Conservation (phyloP, 2,797 vertebrate species). For the Ammospiza maritima region DNA sequence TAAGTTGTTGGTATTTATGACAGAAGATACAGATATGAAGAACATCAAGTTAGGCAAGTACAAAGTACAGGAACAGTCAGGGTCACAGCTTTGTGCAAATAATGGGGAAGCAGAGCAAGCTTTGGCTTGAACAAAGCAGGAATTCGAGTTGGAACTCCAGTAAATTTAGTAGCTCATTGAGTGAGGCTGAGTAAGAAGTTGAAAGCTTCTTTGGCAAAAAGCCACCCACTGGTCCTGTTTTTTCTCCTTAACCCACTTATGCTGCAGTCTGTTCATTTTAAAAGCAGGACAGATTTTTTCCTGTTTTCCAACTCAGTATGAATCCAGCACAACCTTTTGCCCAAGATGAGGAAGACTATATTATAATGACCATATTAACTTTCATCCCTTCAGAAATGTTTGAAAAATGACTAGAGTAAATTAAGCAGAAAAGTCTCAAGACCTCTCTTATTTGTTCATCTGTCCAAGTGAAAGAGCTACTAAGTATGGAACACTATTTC, state of each 20-base stretch:
- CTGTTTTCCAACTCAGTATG: not conserved
- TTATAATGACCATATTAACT: not conserved
- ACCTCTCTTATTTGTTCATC: not conserved
- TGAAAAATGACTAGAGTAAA: not conserved
- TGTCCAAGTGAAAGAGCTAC: not conserved
- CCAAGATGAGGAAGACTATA: not conserved
- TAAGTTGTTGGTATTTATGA: not conserved
- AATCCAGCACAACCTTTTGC: not conserved
- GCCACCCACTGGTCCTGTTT: not conserved
- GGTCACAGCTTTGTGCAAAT: not conserved
- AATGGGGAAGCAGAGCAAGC: not conserved
- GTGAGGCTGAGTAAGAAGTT: not conserved
- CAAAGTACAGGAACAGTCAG: not conserved
- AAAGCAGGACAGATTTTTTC: not conserved
- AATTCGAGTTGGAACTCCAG: not conserved
- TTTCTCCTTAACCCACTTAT: slow-evolving; percentile 16
- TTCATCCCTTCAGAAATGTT: not conserved
- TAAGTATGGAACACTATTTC: not conserved
- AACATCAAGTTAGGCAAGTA: not conserved
- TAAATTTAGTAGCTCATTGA: slow-evolving; percentile 2
- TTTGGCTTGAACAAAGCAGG: not conserved
- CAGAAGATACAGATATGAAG: not conserved
- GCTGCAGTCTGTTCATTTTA: not conserved
- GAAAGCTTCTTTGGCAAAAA: not conserved
- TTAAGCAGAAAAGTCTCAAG: not conserved